Conservation (phyloP, 1,140 invertebrate genomes). For the Drosophila gunungcola region DNA sequence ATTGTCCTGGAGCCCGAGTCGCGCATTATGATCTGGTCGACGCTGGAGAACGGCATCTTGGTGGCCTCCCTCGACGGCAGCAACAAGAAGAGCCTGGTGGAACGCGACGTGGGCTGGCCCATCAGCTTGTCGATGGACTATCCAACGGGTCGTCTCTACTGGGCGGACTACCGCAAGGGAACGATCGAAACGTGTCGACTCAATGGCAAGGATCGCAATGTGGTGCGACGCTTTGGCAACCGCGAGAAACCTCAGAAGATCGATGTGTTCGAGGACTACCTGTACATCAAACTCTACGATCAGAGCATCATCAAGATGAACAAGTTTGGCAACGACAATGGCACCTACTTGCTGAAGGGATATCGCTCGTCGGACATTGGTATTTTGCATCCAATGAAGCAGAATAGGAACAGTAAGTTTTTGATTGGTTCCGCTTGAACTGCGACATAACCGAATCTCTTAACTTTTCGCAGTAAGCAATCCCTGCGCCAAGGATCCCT, state of each 20-base stretch:
- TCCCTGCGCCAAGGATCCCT: conserved; percentile 85
- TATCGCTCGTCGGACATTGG: conserved; percentile 88
- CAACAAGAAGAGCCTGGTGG: conserved; percentile 86
- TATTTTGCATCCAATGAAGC: conserved; percentile 89
- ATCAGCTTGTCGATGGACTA: conserved; percentile 90
- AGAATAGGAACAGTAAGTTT: conserved; percentile 86
- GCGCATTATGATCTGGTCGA: conserved; percentile 84
- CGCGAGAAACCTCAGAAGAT: conserved; percentile 88
- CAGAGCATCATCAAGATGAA: conserved; percentile 89
- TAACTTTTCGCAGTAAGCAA: conserved; percentile 73
- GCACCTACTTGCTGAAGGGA: conserved; percentile 86
- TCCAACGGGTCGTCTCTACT: conserved; percentile 89
- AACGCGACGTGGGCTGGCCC: conserved; percentile 87
- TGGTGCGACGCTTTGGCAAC: conserved; percentile 86
- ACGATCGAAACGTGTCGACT: conserved; percentile 89
- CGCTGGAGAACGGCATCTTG: conserved; percentile 86
- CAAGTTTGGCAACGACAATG: conserved; percentile 89
- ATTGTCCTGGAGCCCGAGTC: conserved; percentile 89
- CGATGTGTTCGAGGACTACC: conserved; percentile 90
- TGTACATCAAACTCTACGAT: conserved; percentile 89
- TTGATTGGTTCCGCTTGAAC: too few species aligned
- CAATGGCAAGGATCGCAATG: conserved; percentile 88
- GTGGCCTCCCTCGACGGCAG: conserved; percentile 89
- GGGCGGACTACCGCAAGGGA: conserved; percentile 89
- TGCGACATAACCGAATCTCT: neutral